Evolutionary conservation across 2,797 vertebrate species (phyloP).

Genomic region (Hirundo rustica): DNA sequence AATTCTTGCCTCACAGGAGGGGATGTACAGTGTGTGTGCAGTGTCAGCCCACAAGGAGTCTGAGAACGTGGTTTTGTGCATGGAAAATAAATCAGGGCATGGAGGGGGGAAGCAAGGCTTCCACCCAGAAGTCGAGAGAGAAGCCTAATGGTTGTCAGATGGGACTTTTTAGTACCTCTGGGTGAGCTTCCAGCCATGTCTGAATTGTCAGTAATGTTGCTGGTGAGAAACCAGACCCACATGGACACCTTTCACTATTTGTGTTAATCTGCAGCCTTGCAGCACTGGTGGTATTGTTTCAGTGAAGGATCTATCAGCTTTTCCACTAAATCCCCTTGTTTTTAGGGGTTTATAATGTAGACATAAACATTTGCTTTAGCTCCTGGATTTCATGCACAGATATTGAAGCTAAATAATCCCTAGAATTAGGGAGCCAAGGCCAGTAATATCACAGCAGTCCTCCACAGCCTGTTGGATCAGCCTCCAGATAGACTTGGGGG

Average conservation of each 20-base stretch:
- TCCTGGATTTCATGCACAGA: slow-evolving; percentile 17
- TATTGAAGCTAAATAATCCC: slow-evolving; percentile 37
- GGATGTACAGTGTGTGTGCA: background rate
- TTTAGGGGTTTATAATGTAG: slow-evolving; percentile 60
- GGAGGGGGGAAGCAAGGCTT: background rate
- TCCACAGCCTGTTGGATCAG: background rate
- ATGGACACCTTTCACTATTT: background rate
- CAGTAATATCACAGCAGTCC: background rate
- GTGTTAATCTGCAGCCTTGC: background rate
- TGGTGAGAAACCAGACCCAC: slow-evolving; percentile 8
- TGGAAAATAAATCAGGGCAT: slow-evolving; percentile 25
- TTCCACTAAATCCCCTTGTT: slow-evolving; percentile 61
- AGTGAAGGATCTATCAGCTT: slow-evolving; percentile 50
- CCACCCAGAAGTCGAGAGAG: background rate
- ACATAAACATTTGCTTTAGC: slow-evolving; percentile 65
- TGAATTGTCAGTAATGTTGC: background rate
- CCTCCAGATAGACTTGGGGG: background rate
- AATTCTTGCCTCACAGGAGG: background rate
- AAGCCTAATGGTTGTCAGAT: slow-evolving; percentile 8
- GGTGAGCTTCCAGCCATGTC: background rate
- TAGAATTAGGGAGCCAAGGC: slow-evolving; percentile 38
- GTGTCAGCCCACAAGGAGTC: slow-evolving; percentile 5
- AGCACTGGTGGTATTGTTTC: slow-evolving; percentile 30
- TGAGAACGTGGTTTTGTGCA: background rate
- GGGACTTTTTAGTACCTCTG: background rate